Percentiles rank a stretch among this genome's conserved stretches.
Evolutionary conservation across 2,888 invertebrate species (phyloP).

Genomic region (Cecidostiba fungosa): DNA sequence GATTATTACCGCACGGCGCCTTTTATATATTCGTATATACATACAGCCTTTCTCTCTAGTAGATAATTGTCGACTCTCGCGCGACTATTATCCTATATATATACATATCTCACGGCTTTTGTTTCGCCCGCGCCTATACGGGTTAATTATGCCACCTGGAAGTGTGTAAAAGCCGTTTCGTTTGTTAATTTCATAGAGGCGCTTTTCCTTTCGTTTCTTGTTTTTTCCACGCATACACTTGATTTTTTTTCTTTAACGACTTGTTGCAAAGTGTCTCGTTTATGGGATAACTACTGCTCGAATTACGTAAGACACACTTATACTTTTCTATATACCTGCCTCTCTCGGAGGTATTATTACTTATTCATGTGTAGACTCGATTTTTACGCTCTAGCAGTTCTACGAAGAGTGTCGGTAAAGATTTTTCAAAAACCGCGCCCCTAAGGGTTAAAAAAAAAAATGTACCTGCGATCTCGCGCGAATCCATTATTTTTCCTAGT

Average conservation of each 20-base stretch:
- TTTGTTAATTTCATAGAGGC: conserved; percentile 13
- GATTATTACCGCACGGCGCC: conserved; percentile 21
- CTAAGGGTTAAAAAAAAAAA: neutral
- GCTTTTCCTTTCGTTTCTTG: neutral
- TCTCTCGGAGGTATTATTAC: neutral
- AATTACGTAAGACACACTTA: neutral
- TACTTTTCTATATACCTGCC: neutral
- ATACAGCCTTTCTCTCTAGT: neutral
- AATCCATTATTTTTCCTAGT: too few species aligned
- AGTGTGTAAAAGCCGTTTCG: conserved; percentile 28
- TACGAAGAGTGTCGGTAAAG: neutral
- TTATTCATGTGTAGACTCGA: neutral
- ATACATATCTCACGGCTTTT: neutral
- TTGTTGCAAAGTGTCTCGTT: neutral
- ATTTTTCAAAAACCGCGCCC: conserved; percentile 1
- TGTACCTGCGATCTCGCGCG: neutral
- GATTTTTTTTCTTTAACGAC: neutral
- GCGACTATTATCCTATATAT: neutral
- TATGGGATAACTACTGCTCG: neutral
- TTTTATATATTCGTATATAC: neutral
- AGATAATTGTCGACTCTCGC: neutral
- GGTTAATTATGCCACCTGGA: conserved; percentile 23
- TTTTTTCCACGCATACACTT: neutral
- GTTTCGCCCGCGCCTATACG: neutral
- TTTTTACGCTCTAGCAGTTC: neutral